phyloP scores from a whole-genome alignment of 2,888 invertebrate species.

The Congeria kusceri region DNA sequence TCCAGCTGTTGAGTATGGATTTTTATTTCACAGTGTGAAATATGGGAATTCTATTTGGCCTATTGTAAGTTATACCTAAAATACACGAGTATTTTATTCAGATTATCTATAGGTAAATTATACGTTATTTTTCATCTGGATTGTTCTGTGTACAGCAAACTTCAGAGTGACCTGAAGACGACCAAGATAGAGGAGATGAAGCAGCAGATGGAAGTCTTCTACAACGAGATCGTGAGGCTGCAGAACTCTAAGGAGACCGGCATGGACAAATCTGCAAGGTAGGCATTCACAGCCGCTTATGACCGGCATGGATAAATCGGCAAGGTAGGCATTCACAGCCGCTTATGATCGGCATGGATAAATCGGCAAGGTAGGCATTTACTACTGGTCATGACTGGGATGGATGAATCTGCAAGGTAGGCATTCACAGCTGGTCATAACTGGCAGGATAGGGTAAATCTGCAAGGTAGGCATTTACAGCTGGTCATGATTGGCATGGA shows the following conservation, averaged over 20 bases:
- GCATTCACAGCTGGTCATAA: neutral
- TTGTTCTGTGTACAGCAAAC: conserved; percentile 72
- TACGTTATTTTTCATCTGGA: too few species aligned
- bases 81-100: too few species aligned
- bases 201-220: conserved; percentile 82
- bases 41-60: too few species aligned
- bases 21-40: too few species aligned
- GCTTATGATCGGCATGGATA: neutral
- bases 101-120: too few species aligned
- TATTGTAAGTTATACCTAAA: too few species aligned
- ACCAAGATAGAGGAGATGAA: conserved; percentile 84
- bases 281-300: neutral
- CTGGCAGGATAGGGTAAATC: neutral
- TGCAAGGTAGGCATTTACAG: neutral
- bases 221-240: conserved; percentile 82
- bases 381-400: conserved; percentile 46
- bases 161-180: conserved; percentile 84
- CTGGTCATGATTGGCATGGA: conserved; percentile 57
- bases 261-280: conserved; percentile 62
- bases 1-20: too few species aligned
- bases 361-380: neutral
- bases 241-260: conserved; percentile 78
- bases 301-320: neutral
- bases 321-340: neutral
- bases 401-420: conserved; percentile 60